Conservation (phyloP, 2,888 invertebrate species). For the Dicycla oo region DNA sequence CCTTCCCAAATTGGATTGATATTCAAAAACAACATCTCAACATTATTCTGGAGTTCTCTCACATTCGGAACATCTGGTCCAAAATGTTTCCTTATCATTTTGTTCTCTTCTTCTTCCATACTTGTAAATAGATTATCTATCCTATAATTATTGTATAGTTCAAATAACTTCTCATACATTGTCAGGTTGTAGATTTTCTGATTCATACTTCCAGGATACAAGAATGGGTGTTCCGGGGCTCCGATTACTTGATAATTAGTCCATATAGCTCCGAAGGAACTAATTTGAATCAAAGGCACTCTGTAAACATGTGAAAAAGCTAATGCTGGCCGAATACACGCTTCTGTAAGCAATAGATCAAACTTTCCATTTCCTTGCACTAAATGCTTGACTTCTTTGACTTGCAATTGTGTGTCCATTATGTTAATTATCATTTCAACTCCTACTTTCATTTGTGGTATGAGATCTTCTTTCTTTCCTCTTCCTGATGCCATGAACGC, state of each 20-base stretch:
- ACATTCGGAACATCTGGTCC: conserved; percentile 66
- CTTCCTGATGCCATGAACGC: conserved; percentile 22
- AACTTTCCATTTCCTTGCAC: conserved; percentile 65
- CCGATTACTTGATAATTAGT: conserved; percentile 67
- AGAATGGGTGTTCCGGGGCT: conserved; percentile 69
- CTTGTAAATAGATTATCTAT: conserved; percentile 17
- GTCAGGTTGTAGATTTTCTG: conserved; percentile 70
- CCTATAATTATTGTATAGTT: conserved; percentile 60
- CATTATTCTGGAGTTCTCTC: conserved; percentile 65
- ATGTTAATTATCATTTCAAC: conserved; percentile 34
- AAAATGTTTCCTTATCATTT: conserved; percentile 60
- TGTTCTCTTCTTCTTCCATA: conserved; percentile 46
- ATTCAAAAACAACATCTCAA: conserved; percentile 83
- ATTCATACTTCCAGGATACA: conserved; percentile 65
- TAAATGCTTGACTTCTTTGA: conserved; percentile 63
- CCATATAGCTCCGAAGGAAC: conserved; percentile 67
- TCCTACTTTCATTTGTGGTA: conserved; percentile 39
- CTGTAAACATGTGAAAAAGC: conserved; percentile 68
- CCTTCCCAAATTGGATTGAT: conserved; percentile 76
- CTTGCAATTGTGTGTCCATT: conserved; percentile 60
- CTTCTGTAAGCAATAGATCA: conserved; percentile 74
- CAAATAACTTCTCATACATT: conserved; percentile 67
- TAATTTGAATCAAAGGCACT: conserved; percentile 73
- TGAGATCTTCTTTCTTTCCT: conserved; percentile 48
- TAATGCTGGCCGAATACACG: conserved; percentile 56